These are phyloP conservation scores for Glossosoma conforme DNA, from an alignment of 1,140 invertebrate species.

Conservation along the genomic window DNA sequence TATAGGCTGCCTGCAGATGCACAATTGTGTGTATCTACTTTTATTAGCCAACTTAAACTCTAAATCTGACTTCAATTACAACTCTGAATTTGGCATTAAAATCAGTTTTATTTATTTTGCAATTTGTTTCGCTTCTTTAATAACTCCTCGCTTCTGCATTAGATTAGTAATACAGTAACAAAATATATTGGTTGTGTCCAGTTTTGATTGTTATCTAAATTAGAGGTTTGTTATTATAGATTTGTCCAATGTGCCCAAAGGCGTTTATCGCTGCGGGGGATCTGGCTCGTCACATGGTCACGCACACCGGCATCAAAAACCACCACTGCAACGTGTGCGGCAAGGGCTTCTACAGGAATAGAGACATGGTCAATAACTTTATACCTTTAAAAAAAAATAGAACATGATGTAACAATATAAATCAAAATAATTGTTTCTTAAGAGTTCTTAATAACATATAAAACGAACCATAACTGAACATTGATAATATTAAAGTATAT, in stretches of 20 bases:
- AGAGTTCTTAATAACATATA: background rate
- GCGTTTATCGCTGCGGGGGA: slow-evolving; percentile 63
- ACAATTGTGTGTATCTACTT: too few relatives aligned
- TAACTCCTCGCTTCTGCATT: too few relatives aligned
- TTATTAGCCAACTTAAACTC: too few relatives aligned
- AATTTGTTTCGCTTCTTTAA: too few relatives aligned
- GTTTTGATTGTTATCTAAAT: background rate
- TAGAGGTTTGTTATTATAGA: slow-evolving; percentile 34
- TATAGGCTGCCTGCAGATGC: slow-evolving; percentile 45
- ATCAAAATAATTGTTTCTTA: background rate
- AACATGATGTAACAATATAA: background rate
- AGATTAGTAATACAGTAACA: too few relatives aligned
- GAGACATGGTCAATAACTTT: slow-evolving; percentile 48
- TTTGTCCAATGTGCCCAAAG: slow-evolving; percentile 65
- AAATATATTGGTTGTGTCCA: too few relatives aligned
- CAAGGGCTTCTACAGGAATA: slow-evolving; percentile 63
- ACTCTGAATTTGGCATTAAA: too few relatives aligned
- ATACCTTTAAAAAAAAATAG: background rate
- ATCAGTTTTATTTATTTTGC: slow-evolving; percentile 7
- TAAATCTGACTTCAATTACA: too few relatives aligned
- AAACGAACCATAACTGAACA: background rate
- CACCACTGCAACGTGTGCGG: slow-evolving; percentile 71
- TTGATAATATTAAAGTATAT: background rate
- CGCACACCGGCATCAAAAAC: slow-evolving; percentile 69
- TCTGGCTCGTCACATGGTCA: slow-evolving; percentile 64